phyloP scores from a whole-genome alignment of 1,140 invertebrate genomes.

The Vanessa atalanta region DNA sequence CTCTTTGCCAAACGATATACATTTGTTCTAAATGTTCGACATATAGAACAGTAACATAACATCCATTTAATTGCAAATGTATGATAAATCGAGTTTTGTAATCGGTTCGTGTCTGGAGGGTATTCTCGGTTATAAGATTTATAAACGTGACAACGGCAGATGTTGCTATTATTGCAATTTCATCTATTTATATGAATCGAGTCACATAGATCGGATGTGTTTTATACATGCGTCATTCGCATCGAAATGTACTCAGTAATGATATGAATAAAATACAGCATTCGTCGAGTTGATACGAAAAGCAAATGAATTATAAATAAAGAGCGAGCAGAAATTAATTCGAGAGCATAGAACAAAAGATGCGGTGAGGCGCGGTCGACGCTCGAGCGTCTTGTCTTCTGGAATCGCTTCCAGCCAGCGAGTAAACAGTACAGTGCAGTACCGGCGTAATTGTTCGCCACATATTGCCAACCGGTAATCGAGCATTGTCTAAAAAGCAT shows the following conservation, averaged over 20 bases:
- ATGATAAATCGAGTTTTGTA: constrained; percentile 1
- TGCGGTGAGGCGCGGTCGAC: not conserved
- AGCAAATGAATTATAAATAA: not conserved
- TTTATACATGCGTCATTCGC: not conserved
- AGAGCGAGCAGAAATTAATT: not conserved
- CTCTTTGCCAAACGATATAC: not conserved
- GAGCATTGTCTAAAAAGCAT: not conserved
- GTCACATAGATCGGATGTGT: not conserved
- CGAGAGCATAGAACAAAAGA: not conserved
- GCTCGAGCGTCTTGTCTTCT: not conserved
- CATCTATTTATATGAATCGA: not conserved
- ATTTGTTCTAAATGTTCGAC: not conserved
- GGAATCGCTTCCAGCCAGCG: not conserved
- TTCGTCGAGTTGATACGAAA: not conserved
- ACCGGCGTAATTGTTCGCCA: not conserved
- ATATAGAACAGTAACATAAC: not conserved
- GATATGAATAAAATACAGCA: too few relatives aligned
- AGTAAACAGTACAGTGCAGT: not conserved
- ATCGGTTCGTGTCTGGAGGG: not conserved
- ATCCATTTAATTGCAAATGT: constrained; percentile 3
- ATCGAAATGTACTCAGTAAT: not conserved
- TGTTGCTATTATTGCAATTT: constrained; percentile 1
- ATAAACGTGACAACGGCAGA: constrained; percentile 6
- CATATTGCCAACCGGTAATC: not conserved
- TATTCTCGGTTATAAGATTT: not conserved